Conservation (phyloP, 2,888 invertebrate genomes). For the Cerastis leucographa region DNA sequence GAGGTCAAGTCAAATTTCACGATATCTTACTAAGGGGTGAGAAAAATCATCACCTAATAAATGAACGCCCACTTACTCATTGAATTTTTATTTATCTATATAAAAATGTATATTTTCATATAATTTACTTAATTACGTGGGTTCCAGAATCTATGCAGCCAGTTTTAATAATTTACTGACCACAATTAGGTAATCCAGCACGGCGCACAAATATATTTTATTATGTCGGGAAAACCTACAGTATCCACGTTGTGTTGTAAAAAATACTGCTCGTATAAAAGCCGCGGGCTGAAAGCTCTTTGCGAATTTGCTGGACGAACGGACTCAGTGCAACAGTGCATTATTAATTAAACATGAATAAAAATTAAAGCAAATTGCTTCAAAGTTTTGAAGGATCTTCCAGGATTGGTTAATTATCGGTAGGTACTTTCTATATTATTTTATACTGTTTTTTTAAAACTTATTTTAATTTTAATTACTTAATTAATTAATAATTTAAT, state of each 20-base stretch:
- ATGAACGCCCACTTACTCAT: too few relatives aligned
- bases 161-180: neutral
- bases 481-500: too few relatives aligned
- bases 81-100: too few relatives aligned
- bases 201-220: neutral
- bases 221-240: neutral
- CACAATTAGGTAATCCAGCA: neutral
- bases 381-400: slow-evolving; percentile 4
- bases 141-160: too few relatives aligned
- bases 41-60: too few relatives aligned
- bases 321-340: slow-evolving; percentile 38
- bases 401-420: neutral
- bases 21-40: too few relatives aligned
- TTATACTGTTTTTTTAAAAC: too few relatives aligned
- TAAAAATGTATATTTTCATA: too few relatives aligned
- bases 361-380: too few relatives aligned
- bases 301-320: slow-evolving; percentile 15
- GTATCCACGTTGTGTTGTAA: neutral
- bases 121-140: too few relatives aligned
- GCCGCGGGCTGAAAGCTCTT: neutral
- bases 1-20: too few relatives aligned
- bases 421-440: slow-evolving; percentile 8
- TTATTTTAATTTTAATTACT: too few relatives aligned
- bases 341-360: neutral
- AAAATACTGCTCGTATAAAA: slow-evolving; percentile 17